Evolutionary conservation across 37 sponge, comb jelly and placozoan genomes (phyloP), one percentile per base, ranked within the genome.

Genomic region (Sycon ciliatum): DNA sequence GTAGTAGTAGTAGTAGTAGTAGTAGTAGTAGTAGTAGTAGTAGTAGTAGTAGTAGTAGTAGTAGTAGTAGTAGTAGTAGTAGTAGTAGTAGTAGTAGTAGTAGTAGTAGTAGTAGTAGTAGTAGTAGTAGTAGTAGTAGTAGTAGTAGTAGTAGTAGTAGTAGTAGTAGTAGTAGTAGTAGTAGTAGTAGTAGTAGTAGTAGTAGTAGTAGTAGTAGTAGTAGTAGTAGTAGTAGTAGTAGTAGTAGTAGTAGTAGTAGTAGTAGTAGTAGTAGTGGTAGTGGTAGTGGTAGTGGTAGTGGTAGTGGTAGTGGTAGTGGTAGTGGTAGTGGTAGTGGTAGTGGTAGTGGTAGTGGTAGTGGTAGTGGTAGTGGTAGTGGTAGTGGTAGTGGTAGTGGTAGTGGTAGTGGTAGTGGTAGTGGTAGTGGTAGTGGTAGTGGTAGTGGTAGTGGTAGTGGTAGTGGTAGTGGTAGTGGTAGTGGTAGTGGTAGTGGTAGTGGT

Each of bases 1-100:
- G 49, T 42, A 42, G 49, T 42, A 42, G 49, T 42, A 42, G 49
- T 42, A 42, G 49, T 42, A 42, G 49, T 42, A 42, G 49, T 42
- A 42, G 13, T 13, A 42, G 49, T 42, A 42, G 49, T 42, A 42
- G 49, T 42, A 42, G 49, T 42, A 42, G 49, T 42, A 42, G 49
- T 42, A 42, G 49, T 42, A 42, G 49, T 42, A 42, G 49, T 42
- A 42, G 49, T 42, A 42, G 9, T 9, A 42, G 49, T 42, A 9
- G 13, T 42, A 42, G 49, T 42, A 42, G 49, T 42, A 42, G 49
- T 42, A 42, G 49, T 42, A 42, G 49, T 42, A 42, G 49, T 42
- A 42, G 49, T 42, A 42, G 49, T 42, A 42, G 49, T 42, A 42
- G 49, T 42, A 42, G 49, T 42, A 42, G 49, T 42, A 42, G 13